These are phyloP conservation scores for Scaptodrosophila latifasciaeformis DNA, from an alignment of 2,888 invertebrate species.

Conservation along the genomic window DNA sequence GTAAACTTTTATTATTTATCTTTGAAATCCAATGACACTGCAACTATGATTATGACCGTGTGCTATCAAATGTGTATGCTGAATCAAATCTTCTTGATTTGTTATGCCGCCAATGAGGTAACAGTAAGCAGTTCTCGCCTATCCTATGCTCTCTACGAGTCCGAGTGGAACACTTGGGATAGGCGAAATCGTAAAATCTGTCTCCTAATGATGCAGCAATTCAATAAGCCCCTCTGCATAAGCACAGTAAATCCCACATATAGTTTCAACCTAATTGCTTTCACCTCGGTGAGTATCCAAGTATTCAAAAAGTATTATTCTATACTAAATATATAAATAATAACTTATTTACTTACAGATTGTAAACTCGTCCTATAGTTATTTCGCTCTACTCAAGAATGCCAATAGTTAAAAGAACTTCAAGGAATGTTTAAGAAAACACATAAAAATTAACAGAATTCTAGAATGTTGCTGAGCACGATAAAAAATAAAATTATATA, in stretches of 20 bases:
- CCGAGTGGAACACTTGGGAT: conserved; percentile 52
- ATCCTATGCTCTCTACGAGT: conserved; percentile 41
- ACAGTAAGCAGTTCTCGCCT: conserved; percentile 45
- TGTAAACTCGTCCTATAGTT: conserved; percentile 65
- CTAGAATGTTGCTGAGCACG: no score
- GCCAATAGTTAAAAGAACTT: conserved; percentile 49
- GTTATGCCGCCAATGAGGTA: conserved; percentile 60
- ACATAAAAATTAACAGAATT: not conserved
- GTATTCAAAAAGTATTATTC: not conserved
- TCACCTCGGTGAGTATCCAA: conserved; percentile 57
- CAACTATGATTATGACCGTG: conserved; percentile 41
- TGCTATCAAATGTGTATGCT: conserved; percentile 62
- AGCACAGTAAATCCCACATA: conserved; percentile 57
- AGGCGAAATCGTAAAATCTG: conserved; percentile 41
- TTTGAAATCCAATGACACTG: conserved; percentile 33
- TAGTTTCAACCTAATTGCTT: conserved; percentile 56
- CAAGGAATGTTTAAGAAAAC: not conserved
- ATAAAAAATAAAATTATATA: no score
- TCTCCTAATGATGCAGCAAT: conserved; percentile 45
- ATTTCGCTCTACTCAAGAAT: conserved; percentile 60
- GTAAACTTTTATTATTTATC: conserved; percentile 68
- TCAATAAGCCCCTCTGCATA: conserved; percentile 45
- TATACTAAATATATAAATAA: not conserved
- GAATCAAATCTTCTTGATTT: conserved; percentile 60
- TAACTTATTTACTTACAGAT: conserved; percentile 46